Base-by-base conservation (phyloP, 2,888 invertebrate species). In the Orthosia cruda region DNA sequence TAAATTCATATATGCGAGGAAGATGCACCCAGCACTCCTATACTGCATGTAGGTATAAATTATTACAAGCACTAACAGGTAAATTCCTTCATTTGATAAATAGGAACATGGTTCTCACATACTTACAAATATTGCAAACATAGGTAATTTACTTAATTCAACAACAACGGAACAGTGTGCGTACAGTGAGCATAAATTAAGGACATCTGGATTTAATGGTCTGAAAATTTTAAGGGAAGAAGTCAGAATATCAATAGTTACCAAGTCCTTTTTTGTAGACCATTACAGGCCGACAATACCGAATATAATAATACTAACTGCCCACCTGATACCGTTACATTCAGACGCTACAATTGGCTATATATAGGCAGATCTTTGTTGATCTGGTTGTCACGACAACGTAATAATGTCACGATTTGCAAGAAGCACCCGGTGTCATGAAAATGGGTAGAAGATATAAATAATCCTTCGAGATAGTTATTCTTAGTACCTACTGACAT, bases 321-420 rank as follows among this genome's bases (percentile, higher is more conserved):
- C 4, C 20, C 74, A 64, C 64, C 77, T 77, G 74, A 20, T 20
- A 16, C 32, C 32, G 0, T 32, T 50, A 23, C 23, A 49, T 4
- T 47, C 13, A 11, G 32, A 47, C 40, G 9, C 16, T 40, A 40
- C 18, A 57, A 9, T 18, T 49, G 20, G 5, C 61, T 15, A 18
- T 20, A 63, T 47, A 47, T 18, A 40, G n/a, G 4, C 13, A 52
- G 16, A 59, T 54, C 45, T 18, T 49, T 61, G 59, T 50, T 57
- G 54, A 49, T 49, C 26, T 15, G 47, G 61, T 74, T 66, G 15
- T 9, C 20, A 77, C 74, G 23, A 32, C 7, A 49, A 81, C 50
- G 13, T 23, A 20, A 54, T 20, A 63, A 18, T 16, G 26, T 26
- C 13, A 26, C 54, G 18, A 57, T 52, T 40, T 40, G 26, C 47